Base-by-base conservation (phyloP, 2,797 vertebrate genomes). In the Linurgus olivaceus region DNA sequence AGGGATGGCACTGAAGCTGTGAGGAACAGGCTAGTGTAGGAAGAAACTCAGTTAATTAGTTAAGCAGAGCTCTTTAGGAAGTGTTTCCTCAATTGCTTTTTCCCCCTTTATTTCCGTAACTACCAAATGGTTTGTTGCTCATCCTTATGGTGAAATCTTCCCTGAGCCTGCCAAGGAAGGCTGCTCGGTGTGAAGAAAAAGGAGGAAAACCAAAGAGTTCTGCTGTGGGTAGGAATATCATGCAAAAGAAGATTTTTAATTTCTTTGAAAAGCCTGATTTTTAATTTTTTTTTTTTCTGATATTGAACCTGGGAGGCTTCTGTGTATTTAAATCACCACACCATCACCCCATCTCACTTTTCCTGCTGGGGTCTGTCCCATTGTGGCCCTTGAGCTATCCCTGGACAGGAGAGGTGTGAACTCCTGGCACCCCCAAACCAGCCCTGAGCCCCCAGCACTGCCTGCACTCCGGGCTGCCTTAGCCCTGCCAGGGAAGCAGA, bases 21-120 rank as follows among this genome's bases (percentile, higher is more conserved):
- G 67, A 81, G 48, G 71, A 66, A 71, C 79, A 92, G 63, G 65
- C 29, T 71, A 88, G 57, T 89, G 47, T 57, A 86, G 65, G 90
- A 91, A 94, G 94, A 79, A 87, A 87, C 38, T 82, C 90, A n/a
- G 84, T 61, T 96, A 95, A 96, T 96, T 96, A 94, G 68, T 92
- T 93, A 95, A 93, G 83, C 92, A 91, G 88, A 78, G 47, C 74
- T 92, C 81, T 94, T 94, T 89, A 89, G 93, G 92, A 96, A 93
- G 89, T 44, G 81, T 91, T 96, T 95, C 90, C 55, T 95, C 86
- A 78, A 73, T 58, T 93, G 17, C 29, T 62, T 55, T 79, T 47
- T n/a, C 6, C 40, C 42, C 37, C 59, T 79, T 86, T 94, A 76
- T 94, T 94, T 95, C 83, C 59, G 10, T 90, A 84, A 70, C 92